Evolutionary conservation across 1,140 invertebrate genomes (phyloP).

Genomic region (Diplogasteroides magnus): DNA sequence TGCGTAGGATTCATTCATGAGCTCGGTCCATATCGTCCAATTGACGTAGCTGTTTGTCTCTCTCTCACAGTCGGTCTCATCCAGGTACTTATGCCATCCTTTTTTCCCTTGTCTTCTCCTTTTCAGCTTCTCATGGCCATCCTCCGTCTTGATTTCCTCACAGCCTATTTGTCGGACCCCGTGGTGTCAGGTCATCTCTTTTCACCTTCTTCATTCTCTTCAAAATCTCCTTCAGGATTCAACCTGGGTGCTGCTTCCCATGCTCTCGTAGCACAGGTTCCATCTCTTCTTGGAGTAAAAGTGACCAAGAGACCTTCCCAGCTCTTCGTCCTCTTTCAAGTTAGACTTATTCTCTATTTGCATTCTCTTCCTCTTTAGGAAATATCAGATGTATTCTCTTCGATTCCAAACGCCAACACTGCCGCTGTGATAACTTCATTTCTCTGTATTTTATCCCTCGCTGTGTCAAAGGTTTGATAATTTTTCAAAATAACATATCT

Average conservation of each 20-base stretch:
- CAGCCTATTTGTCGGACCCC: constrained; percentile 26
- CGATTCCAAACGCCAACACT: constrained; percentile 33
- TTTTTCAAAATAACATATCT: too few relatives aligned
- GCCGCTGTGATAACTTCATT: constrained; percentile 35
- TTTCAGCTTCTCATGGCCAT: constrained; percentile 28
- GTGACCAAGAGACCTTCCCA: not conserved
- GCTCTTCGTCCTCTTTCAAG: constrained; percentile 8
- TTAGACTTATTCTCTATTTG: too few relatives aligned
- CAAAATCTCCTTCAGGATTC: constrained; percentile 1
- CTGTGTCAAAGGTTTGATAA: too few relatives aligned
- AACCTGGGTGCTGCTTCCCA: constrained; percentile 20
- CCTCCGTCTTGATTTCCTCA: constrained; percentile 22
- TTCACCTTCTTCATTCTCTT: not conserved
- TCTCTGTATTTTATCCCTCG: constrained; percentile 33
- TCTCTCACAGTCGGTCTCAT: constrained; percentile 13
- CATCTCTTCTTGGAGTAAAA: constrained; percentile 11
- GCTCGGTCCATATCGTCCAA: not conserved
- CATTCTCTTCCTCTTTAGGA: too few relatives aligned
- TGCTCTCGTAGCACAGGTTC: constrained; percentile 15
- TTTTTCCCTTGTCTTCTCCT: not conserved
- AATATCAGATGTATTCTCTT: too few relatives aligned
- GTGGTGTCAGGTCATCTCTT: constrained; percentile 18
- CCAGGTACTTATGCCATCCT: not conserved
- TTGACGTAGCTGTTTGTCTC: constrained; percentile 3
- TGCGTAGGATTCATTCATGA: not conserved